Evolutionary conservation across 2,888 invertebrate genomes (phyloP).

Genomic region (Nephrotoma appendiculata): DNA sequence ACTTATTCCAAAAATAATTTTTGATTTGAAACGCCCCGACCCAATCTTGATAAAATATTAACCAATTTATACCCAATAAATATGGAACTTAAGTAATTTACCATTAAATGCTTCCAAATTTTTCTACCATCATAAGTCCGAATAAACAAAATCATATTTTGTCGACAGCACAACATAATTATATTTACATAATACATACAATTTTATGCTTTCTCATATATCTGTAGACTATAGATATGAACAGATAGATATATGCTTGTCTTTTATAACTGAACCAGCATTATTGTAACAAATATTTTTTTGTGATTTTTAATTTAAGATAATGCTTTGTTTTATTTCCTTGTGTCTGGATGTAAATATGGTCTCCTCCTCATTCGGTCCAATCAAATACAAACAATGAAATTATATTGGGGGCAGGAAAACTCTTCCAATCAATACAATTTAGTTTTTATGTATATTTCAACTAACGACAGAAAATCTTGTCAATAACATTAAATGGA

Average conservation of each 20-base stretch:
- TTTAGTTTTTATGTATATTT: neutral
- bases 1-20: neutral
- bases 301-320: neutral
- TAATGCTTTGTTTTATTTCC: neutral
- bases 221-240: neutral
- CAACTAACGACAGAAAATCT: neutral
- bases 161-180: neutral
- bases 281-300: neutral
- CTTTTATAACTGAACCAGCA: neutral
- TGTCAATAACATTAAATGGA: neutral
- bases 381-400: neutral
- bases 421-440: neutral
- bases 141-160: neutral
- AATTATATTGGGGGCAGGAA: neutral
- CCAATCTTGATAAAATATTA: neutral
- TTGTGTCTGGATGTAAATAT: neutral
- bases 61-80: neutral
- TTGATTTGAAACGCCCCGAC: neutral
- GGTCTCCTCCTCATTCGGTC: neutral
- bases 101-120: neutral
- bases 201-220: neutral
- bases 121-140: neutral
- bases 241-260: neutral
- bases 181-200: neutral
- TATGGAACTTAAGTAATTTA: neutral